These are phyloP conservation scores for Eucriotettix oculatus DNA, from an alignment of 2,888 invertebrate genomes.

Conservation along the genomic window DNA sequence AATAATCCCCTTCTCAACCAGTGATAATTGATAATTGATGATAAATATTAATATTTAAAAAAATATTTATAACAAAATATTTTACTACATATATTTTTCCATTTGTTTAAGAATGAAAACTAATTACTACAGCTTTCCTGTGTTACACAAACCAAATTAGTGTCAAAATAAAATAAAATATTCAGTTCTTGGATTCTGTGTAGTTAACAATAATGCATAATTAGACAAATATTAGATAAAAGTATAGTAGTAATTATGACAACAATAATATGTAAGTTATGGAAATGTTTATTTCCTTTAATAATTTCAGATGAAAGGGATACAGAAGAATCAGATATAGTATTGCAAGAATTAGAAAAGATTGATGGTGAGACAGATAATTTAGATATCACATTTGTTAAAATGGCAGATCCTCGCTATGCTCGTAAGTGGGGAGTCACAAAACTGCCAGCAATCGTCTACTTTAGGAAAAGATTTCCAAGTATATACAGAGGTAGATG, in stretches of 20 bases:
- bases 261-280: neutral
- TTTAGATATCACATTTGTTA: constrained; percentile 84
- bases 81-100: too few relatives aligned
- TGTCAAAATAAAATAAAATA: too few relatives aligned
- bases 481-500: constrained; percentile 75
- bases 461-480: constrained; percentile 80
- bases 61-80: too few relatives aligned
- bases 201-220: too few relatives aligned
- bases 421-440: constrained; percentile 90
- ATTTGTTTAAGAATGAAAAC: too few relatives aligned
- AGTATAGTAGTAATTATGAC: neutral
- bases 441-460: constrained; percentile 77
- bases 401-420: constrained; percentile 81
- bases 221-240: neutral
- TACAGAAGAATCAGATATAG: constrained; percentile 61
- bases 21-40: too few relatives aligned
- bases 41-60: too few relatives aligned
- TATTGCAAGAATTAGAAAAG: constrained; percentile 72
- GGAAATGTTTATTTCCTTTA: neutral
- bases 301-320: constrained; percentile 55
- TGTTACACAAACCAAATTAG: too few relatives aligned
- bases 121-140: too few relatives aligned
- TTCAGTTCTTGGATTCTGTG: too few relatives aligned
- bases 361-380: constrained; percentile 92
- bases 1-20: too few relatives aligned